Conservation (phyloP, 2,113 vertebrate genomes). For the Oryzias curvinotus region DNA sequence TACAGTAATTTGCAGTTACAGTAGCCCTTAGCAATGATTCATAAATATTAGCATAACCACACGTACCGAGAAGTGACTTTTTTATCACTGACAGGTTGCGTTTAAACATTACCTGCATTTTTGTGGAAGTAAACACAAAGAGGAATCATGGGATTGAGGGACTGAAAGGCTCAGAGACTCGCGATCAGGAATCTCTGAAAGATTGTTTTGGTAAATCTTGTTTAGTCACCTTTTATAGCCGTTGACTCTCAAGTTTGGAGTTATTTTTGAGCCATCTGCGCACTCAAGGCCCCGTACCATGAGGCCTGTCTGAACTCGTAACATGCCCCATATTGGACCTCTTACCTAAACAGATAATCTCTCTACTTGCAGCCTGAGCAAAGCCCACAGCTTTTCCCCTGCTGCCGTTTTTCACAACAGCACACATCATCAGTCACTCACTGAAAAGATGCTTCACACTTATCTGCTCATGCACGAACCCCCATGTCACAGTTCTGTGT, state of each 20-base stretch:
- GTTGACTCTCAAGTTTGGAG: slow-evolving; percentile 19
- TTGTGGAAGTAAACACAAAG: slow-evolving; percentile 33
- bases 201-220: slow-evolving; percentile 41
- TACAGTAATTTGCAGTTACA: slow-evolving; percentile 6
- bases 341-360: slow-evolving; percentile 58
- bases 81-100: slow-evolving; percentile 35
- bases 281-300: slow-evolving; percentile 28
- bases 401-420: slow-evolving; percentile 58
- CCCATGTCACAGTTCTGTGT: slow-evolving; percentile 7
- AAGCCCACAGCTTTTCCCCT: slow-evolving; percentile 39
- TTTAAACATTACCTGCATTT: slow-evolving; percentile 28
- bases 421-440: slow-evolving; percentile 52
- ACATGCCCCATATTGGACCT: slow-evolving; percentile 38
- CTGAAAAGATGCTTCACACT: slow-evolving; percentile 46
- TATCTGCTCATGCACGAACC: slow-evolving; percentile 14
- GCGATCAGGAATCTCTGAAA: slow-evolving; percentile 30
- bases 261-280: slow-evolving; percentile 6
- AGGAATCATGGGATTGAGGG: slow-evolving; percentile 40
- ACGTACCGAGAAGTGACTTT: background rate
- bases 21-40: background rate
- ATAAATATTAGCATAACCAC: slow-evolving; percentile 6
- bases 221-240: slow-evolving; percentile 34
- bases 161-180: slow-evolving; percentile 38
- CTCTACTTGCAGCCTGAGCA: slow-evolving; percentile 53
- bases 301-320: slow-evolving; percentile 59